These are phyloP conservation scores for Meloidogyne exigua DNA, from an alignment of 1,140 invertebrate species.

Conservation along the genomic window DNA sequence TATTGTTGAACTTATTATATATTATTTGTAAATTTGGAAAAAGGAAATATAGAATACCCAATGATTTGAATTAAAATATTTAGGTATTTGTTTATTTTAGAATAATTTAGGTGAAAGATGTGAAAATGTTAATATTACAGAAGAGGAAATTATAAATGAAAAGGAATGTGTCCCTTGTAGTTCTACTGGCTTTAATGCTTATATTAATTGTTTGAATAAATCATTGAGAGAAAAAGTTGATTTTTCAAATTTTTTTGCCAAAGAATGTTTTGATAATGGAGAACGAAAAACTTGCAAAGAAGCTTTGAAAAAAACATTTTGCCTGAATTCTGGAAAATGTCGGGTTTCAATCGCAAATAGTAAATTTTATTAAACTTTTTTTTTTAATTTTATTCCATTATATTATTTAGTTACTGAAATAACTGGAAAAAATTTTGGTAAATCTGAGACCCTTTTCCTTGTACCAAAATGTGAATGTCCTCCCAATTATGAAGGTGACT, in stretches of 20 bases:
- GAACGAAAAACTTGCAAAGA: not conserved
- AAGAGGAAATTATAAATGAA: not conserved
- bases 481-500: conserved; percentile 26
- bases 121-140: conserved; percentile 4
- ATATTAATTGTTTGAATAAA: not conserved
- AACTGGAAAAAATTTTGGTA: too few relatives aligned
- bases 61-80: too few relatives aligned
- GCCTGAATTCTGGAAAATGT: conserved; percentile 26
- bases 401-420: not conserved
- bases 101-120: conserved; percentile 11
- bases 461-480: conserved; percentile 38
- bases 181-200: not conserved
- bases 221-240: not conserved
- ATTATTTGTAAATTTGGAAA: too few relatives aligned
- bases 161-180: not conserved
- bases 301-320: not conserved
- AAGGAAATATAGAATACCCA: too few relatives aligned
- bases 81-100: not conserved
- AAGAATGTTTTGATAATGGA: not conserved
- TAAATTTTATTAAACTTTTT: not conserved
- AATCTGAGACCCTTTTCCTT: conserved; percentile 8
- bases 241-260: not conserved
- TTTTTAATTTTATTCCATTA: conserved; percentile 13
- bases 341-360: conserved; percentile 1
- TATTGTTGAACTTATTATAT: too few relatives aligned